Evolutionary conservation across 2,797 vertebrate species (phyloP).

Genomic region (Tinamus major): DNA sequence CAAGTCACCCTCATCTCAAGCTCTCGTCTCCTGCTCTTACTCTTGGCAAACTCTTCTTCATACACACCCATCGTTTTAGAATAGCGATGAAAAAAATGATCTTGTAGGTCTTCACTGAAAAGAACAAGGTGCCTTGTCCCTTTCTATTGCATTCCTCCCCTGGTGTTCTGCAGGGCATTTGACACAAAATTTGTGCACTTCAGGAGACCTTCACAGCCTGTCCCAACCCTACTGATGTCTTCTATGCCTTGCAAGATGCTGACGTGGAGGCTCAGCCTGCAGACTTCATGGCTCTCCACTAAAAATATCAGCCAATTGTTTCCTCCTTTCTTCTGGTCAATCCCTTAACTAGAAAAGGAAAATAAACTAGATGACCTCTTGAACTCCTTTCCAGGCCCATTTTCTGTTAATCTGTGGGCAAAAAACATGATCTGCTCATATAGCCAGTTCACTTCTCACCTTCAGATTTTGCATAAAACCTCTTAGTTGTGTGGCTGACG

Average conservation of each 20-base stretch:
- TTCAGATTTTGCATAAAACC: not conserved
- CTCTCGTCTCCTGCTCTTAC: not conserved
- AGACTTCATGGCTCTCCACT: not conserved
- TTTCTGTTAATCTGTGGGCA: not conserved
- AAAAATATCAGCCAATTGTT: not conserved
- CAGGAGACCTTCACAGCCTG: not conserved
- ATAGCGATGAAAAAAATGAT: not conserved
- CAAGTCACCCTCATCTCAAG: not conserved
- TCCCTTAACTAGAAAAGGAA: not conserved
- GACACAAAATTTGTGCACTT: not conserved
- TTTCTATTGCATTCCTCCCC: not conserved
- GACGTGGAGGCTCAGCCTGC: not conserved
- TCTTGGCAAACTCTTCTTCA: not conserved
- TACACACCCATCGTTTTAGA: not conserved
- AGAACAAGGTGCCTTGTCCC: rapidly evolving
- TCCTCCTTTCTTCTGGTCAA: not conserved
- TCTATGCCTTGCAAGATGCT: no score
- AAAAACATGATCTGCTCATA: not conserved
- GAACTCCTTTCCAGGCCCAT: not conserved
- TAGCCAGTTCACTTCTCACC: not conserved
- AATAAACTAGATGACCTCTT: not conserved
- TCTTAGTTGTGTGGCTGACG: rapidly evolving
- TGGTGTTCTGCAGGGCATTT: not conserved
- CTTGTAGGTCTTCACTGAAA: not conserved
- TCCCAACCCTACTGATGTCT: not conserved